Base-by-base conservation (phyloP, 2,113 vertebrate species). In the Oreochromis tanganicae region DNA sequence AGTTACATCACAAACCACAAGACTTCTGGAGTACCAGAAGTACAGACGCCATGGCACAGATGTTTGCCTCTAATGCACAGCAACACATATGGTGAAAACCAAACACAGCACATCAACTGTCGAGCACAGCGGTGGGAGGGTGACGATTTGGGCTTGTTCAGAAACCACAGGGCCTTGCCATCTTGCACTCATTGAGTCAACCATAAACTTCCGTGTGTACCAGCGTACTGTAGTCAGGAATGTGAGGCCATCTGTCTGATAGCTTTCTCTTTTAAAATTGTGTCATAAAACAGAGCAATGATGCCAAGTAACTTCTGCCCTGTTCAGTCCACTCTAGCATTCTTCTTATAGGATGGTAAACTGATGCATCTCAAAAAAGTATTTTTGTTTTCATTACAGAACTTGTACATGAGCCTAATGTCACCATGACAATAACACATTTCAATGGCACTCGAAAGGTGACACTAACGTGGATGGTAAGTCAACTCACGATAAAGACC, bases 401-500 rank as follows among this genome's bases (percentile, higher is more conserved):
- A 63, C 90, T 96, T 78, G 57, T 90, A 43, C 36, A 93, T 54
- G 41, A 84, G 34, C 91, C 89, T 27, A 43, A 94, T 6, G 84
- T 94, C 14, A 43, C 9, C 7, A 32, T 41, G 41, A 86, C 16
- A 21, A 59, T 9, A 27, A 27, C 2, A 27, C 12, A 10, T 50
- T 3, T 61, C n/a, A 93, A 90, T 4, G 91, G 91, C 7, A 68
- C 71, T 5, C 89, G 94, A 54, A 36, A 57, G 6, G 86, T 96
- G 46, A 87, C 3, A 2, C 41, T 96, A 5, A 90, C 11, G 0
- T 96, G 94, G 95, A 83, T 90, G 94, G 96, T 96, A 94, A 93
- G 83, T 27, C 56, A 21, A 17, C n/a, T 19, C 66, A 75, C 6
- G 9, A 73, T 73, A 71, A 46, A 46, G 21, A 29, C 3, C 41